phyloP scores from a whole-genome alignment of 2,888 invertebrate species.

The Acanthosepion pharaonis region DNA sequence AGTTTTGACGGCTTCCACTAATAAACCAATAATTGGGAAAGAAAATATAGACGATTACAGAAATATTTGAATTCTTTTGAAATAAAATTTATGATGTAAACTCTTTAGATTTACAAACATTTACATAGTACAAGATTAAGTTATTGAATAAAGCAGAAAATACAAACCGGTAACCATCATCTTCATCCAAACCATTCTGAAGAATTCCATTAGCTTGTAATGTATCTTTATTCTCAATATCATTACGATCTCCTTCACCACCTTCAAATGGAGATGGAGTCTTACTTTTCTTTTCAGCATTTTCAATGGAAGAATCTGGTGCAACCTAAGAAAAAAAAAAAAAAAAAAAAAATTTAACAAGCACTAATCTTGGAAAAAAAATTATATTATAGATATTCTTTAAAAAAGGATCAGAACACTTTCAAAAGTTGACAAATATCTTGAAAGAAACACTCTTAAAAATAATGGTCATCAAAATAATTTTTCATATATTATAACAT shows the following conservation, averaged over 20 bases:
- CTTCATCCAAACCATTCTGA: slow-evolving; percentile 84
- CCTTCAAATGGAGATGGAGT: slow-evolving; percentile 79
- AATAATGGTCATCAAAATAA: neutral
- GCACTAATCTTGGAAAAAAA: too few relatives aligned
- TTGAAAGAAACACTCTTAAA: too few relatives aligned
- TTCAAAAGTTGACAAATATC: slow-evolving; percentile 50
- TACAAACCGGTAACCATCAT: slow-evolving; percentile 79
- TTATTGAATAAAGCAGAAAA: neutral
- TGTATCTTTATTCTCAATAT: slow-evolving; percentile 75
- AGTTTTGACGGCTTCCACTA: slow-evolving; percentile 90
- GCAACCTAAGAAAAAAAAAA: neutral
- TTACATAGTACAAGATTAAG: neutral
- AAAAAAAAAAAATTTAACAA: too few relatives aligned
- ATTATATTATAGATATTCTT: neutral
- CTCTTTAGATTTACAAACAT: neutral
- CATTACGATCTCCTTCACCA: slow-evolving; percentile 59
- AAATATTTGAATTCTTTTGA: neutral
- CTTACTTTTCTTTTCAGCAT: slow-evolving; percentile 74
- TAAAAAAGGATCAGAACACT: slow-evolving; percentile 47
- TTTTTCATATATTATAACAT: neutral
- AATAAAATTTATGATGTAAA: neutral
- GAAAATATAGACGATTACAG: slow-evolving; percentile 37
- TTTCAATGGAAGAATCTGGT: slow-evolving; percentile 40
- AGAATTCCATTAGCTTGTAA: slow-evolving; percentile 78
- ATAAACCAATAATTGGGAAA: neutral